Evolutionary conservation across 2,888 invertebrate species (phyloP).

Genomic region (Apamea monoglypha): DNA sequence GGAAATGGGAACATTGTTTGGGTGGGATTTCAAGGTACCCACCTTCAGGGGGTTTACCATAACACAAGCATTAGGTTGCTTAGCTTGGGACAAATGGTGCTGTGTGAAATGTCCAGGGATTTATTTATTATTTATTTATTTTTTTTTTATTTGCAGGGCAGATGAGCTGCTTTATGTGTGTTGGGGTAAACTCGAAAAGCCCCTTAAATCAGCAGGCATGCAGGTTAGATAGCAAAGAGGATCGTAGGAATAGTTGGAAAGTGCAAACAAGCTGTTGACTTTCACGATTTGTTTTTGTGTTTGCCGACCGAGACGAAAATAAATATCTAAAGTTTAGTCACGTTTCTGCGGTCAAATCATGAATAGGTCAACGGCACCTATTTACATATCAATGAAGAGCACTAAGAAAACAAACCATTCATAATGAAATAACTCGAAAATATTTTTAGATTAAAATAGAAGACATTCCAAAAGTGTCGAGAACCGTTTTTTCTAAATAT

Average conservation of each 20-base stretch:
- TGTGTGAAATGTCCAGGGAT: too few relatives aligned
- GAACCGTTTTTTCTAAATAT: neutral
- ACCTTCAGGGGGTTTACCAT: neutral
- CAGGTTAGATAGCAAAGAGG: neutral
- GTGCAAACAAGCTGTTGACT: neutral
- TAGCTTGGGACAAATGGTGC: too few relatives aligned
- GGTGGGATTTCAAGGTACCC: neutral
- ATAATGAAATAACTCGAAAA: neutral
- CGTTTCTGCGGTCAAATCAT: slow-evolving; percentile 37
- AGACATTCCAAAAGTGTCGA: neutral
- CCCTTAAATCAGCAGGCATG: neutral
- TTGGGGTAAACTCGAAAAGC: too few relatives aligned
- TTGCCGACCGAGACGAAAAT: neutral
- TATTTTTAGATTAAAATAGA: neutral
- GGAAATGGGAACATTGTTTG: neutral
- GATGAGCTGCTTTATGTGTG: neutral
- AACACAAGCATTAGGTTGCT: too few relatives aligned
- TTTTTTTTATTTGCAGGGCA: neutral
- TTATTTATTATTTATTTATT: too few relatives aligned
- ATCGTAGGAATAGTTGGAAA: slow-evolving; percentile 4
- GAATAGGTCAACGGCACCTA: slow-evolving; percentile 47
- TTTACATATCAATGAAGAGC: slow-evolving; percentile 28
- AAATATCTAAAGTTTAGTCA: slow-evolving; percentile 29
- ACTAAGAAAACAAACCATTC: slow-evolving; percentile 19
- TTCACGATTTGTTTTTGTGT: slow-evolving; percentile 14